These are phyloP conservation scores for Melanogrammus aeglefinus DNA, from an alignment of 2,797 vertebrate species.

Conservation along the genomic window DNA sequence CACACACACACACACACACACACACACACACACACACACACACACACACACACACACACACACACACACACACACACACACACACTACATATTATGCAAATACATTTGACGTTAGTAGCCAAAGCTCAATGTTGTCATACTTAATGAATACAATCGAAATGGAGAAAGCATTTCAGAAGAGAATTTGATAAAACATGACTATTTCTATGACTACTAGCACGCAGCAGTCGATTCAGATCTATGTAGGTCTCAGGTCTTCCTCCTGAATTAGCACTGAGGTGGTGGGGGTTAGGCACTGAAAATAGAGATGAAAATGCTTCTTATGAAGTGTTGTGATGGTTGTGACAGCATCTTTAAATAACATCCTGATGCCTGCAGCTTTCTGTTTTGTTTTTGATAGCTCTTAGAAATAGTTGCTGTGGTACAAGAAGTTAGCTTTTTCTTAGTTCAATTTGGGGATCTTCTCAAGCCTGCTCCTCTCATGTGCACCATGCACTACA, in stretches of 20 bases:
- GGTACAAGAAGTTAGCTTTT: background rate
- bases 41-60: background rate
- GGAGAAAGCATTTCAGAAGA: background rate
- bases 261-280: constrained; percentile 1
- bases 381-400: background rate
- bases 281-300: background rate
- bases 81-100: background rate
- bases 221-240: background rate
- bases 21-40: background rate
- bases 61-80: too few species aligned
- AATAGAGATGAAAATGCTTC: background rate
- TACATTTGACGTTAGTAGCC: background rate
- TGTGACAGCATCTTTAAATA: background rate
- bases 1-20: too few species aligned
- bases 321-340: background rate
- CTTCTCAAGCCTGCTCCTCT: background rate
- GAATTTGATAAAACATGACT: background rate
- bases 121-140: background rate
- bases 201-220: background rate
- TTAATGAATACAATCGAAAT: background rate
- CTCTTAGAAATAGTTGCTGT: background rate
- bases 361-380: background rate
- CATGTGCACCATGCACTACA: background rate
- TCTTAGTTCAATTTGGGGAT: background rate
- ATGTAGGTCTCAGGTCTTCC: background rate